These are phyloP conservation scores for Eolophus roseicapilla DNA, from an alignment of 2,113 vertebrate genomes.

Conservation along the genomic window DNA sequence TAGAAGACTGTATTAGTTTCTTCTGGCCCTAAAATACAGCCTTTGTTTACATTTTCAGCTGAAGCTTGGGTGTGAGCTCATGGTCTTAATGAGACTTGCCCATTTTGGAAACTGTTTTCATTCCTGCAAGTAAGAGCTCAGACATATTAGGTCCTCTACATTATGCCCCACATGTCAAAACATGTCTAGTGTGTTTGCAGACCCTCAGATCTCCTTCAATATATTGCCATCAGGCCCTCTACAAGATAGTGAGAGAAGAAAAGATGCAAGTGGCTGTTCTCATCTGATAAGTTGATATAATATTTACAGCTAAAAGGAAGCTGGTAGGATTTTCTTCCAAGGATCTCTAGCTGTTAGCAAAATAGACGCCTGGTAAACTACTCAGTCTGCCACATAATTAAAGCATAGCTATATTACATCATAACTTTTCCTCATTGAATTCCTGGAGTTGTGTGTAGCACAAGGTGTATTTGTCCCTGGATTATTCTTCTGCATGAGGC, in stretches of 20 bases:
- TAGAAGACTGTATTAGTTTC: not conserved
- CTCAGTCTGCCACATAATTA: not conserved
- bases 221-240: not conserved
- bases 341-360: not conserved
- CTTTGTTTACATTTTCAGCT: not conserved
- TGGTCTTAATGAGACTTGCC: not conserved
- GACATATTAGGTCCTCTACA: not conserved
- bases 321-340: not conserved
- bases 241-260: not conserved
- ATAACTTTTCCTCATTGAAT: not conserved
- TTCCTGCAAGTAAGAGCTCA: not conserved
- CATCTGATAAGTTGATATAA: not conserved
- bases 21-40: not conserved
- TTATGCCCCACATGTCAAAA: not conserved
- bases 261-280: not conserved
- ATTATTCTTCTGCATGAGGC: not conserved
- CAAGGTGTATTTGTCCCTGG: not conserved
- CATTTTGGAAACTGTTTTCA: not conserved
- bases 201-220: not conserved
- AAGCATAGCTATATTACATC: not conserved
- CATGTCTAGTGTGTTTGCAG: not conserved
- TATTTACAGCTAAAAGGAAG: not conserved
- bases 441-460: not conserved
- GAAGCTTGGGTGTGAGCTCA: not conserved
- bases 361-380: not conserved